phyloP scores from a whole-genome alignment of 2,888 invertebrate genomes.

The Phlogophora meticulosa region DNA sequence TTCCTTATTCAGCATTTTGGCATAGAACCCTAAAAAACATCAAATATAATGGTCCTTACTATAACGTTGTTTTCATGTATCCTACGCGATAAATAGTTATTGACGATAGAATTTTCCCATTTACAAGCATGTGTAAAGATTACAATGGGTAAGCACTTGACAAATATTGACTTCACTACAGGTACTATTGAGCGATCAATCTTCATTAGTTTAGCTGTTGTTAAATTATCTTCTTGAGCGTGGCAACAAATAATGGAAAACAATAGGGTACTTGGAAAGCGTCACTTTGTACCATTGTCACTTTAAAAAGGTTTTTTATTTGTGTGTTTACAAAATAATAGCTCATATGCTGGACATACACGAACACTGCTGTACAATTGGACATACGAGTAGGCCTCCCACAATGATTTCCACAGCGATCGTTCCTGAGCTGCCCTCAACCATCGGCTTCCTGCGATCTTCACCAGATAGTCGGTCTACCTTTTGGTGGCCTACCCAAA shows the following conservation, averaged over 20 bases:
- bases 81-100: not conserved
- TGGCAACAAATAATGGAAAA: slow-evolving; percentile 17
- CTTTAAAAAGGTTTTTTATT: not conserved
- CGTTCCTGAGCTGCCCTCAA: too few species aligned
- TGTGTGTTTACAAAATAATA: too few species aligned
- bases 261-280: slow-evolving; percentile 17
- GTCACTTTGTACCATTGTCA: not conserved
- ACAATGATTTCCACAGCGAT: too few species aligned
- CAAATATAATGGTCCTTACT: not conserved
- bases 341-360: too few species aligned
- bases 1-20: too few species aligned
- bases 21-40: not conserved
- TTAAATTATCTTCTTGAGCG: slow-evolving; percentile 9
- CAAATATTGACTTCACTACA: slow-evolving; percentile 39
- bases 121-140: not conserved
- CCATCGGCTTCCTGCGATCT: too few species aligned
- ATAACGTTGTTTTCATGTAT: not conserved
- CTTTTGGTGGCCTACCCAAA: too few species aligned
- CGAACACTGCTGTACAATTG: too few species aligned
- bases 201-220: slow-evolving; percentile 37
- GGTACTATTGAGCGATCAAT: slow-evolving; percentile 37
- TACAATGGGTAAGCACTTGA: slow-evolving; percentile 27
- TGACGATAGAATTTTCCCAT: slow-evolving; percentile 23
- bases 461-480: too few species aligned
- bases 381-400: too few species aligned